Evolutionary conservation across 2,113 vertebrate genomes (phyloP).

Genomic region (Sardina pilchardus): DNA sequence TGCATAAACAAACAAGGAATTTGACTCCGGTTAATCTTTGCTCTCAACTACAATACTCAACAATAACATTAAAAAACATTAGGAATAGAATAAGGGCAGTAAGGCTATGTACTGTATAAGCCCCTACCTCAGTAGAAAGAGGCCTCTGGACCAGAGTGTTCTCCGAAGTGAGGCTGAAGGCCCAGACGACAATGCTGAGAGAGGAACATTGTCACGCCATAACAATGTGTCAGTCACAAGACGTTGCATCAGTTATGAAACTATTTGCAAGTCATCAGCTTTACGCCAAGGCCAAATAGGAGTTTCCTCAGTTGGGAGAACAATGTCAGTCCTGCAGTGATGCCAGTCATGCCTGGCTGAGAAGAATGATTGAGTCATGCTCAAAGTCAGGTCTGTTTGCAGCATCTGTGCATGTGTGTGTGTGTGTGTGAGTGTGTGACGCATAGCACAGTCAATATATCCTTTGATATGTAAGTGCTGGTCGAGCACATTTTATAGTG

Average conservation of each 20-base stretch:
- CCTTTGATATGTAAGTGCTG: conserved; percentile 2
- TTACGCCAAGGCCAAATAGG: background rate
- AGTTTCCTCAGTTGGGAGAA: background rate
- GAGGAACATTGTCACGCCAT: background rate
- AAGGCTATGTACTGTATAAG: too few relatives aligned
- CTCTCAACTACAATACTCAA: too few relatives aligned
- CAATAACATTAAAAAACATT: too few relatives aligned
- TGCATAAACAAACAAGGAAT: too few relatives aligned
- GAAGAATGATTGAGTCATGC: too few relatives aligned
- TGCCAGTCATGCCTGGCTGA: background rate
- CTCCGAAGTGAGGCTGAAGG: background rate
- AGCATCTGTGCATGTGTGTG: background rate
- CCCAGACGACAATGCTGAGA: background rate
- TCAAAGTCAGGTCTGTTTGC: conserved; percentile 22
- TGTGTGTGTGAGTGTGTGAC: background rate
- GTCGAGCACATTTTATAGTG: background rate
- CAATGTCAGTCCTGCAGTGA: background rate
- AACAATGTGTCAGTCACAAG: conserved; percentile 14
- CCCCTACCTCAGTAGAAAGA: background rate
- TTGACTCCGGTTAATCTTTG: too few relatives aligned
- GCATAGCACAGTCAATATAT: background rate
- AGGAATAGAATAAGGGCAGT: too few relatives aligned
- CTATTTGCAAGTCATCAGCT: conserved; percentile 5
- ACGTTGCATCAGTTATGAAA: conserved; percentile 6
- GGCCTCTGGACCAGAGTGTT: background rate